A percentile compares a stretch with the other conserved stretches of the same genome.
phyloP scores from a whole-genome alignment of 2,888 invertebrate genomes.

The Beris chalybata region DNA sequence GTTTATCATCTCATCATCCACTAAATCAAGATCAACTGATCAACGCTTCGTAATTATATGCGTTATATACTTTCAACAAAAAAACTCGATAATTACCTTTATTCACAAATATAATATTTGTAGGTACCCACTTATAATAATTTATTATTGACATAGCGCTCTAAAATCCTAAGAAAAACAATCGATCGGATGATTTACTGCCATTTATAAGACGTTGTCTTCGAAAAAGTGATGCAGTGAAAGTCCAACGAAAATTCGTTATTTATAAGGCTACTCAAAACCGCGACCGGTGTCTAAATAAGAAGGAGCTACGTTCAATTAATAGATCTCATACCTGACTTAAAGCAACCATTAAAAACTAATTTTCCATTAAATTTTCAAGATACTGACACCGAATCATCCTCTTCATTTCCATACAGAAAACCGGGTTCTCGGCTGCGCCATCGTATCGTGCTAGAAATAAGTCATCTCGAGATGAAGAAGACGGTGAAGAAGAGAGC shows the following conservation, averaged over 20 bases:
- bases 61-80: no score
- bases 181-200: not conserved
- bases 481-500: no score
- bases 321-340: constrained; percentile 6
- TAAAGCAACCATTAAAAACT: constrained; percentile 1
- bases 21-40: no score
- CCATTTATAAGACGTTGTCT: not conserved
- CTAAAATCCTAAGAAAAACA: constrained; percentile 19
- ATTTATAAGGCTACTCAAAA: constrained; percentile 25
- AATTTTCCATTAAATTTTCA: no score
- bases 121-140: no score
- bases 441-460: not conserved
- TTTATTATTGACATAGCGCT: constrained; percentile 20
- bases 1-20: no score
- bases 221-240: constrained; percentile 9
- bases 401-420: no score
- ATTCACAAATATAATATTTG: no score
- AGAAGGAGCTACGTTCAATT: constrained; percentile 7
- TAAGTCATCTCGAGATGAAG: not conserved
- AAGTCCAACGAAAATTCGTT: constrained; percentile 27
- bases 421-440: constrained; percentile 3
- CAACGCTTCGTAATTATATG: no score
- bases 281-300: not conserved
- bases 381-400: no score
- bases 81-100: no score